A percentile compares a stretch with the other conserved stretches of the same genome.
These are phyloP conservation scores for Muscidifurax raptorellus DNA, from an alignment of 1,140 invertebrate species.

Conservation along the genomic window DNA sequence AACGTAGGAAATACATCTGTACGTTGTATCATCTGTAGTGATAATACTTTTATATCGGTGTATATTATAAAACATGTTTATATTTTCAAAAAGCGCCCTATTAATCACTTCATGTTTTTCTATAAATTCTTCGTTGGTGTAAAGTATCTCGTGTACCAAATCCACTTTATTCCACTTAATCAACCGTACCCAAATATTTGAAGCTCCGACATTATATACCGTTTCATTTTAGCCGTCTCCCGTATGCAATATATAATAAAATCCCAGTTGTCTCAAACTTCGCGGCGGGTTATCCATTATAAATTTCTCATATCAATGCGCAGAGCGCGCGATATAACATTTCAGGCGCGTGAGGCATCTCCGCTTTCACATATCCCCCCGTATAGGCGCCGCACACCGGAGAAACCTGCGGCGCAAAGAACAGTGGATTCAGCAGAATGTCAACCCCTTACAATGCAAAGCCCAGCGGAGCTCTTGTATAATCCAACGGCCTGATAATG, in stretches of 20 bases:
- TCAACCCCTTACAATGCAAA: background rate
- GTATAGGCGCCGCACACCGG: too few species aligned
- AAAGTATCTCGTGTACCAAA: too few species aligned
- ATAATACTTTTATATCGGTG: too few species aligned
- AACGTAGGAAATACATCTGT: too few species aligned
- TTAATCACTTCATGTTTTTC: too few species aligned
- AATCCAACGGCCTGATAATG: background rate
- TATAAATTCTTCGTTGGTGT: too few species aligned
- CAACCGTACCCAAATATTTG: too few species aligned
- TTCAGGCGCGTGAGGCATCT: background rate
- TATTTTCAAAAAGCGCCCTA: too few species aligned
- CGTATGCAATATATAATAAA: background rate
- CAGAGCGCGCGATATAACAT: background rate
- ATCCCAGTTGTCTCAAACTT: background rate
- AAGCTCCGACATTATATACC: too few species aligned
- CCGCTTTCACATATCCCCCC: background rate
- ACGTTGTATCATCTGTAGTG: too few species aligned
- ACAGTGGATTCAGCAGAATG: background rate
- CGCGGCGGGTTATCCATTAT: background rate
- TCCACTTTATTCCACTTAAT: too few species aligned
- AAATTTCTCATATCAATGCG: conserved; percentile 1
- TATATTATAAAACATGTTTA: too few species aligned
- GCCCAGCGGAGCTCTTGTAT: background rate
- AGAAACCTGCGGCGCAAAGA: background rate
- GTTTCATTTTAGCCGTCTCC: background rate